Conservation (phyloP, 2,888 invertebrate species). For the Ennomos fuscantarius region DNA sequence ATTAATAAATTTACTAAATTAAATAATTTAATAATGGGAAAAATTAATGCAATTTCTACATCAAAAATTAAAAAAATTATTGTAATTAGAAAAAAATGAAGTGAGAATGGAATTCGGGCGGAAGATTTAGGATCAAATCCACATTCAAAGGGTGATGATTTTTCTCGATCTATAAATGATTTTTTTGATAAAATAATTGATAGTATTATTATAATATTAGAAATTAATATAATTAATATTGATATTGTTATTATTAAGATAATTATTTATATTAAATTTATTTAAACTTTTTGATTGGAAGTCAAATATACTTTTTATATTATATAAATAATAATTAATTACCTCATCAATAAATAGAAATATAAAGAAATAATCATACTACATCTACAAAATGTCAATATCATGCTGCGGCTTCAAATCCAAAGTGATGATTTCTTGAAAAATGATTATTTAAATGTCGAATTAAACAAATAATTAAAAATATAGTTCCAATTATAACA, state of each 20-base stretch:
- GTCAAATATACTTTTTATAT: slow-evolving; percentile 89
- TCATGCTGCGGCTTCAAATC: slow-evolving; percentile 71
- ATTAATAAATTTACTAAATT: slow-evolving; percentile 54
- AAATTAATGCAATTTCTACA: slow-evolving; percentile 88
- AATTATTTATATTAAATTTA: slow-evolving; percentile 86
- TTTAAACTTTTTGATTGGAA: slow-evolving; percentile 89
- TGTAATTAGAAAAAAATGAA: slow-evolving; percentile 87
- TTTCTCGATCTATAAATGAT: slow-evolving; percentile 85
- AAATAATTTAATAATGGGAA: slow-evolving; percentile 82
- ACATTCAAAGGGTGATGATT: slow-evolving; percentile 86
- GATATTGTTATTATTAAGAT: slow-evolving; percentile 63
- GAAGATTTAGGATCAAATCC: slow-evolving; percentile 71
- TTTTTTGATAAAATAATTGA: slow-evolving; percentile 85
- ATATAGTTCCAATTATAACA: slow-evolving; percentile 85
- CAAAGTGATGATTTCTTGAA: slow-evolving; percentile 41
- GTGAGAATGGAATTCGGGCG: slow-evolving; percentile 68
- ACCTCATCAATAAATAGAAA: slow-evolving; percentile 89
- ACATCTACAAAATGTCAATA: slow-evolving; percentile 68
- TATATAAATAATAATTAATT: slow-evolving; percentile 87
- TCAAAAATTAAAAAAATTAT: slow-evolving; percentile 91
- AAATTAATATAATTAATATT: slow-evolving; percentile 66
- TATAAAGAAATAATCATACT: slow-evolving; percentile 68
- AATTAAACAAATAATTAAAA: slow-evolving; percentile 59
- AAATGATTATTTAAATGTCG: slow-evolving; percentile 65
- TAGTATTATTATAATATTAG: slow-evolving; percentile 77